Evolutionary conservation across 2,888 invertebrate species (phyloP).

Genomic region (Cactoblastis cactorum): DNA sequence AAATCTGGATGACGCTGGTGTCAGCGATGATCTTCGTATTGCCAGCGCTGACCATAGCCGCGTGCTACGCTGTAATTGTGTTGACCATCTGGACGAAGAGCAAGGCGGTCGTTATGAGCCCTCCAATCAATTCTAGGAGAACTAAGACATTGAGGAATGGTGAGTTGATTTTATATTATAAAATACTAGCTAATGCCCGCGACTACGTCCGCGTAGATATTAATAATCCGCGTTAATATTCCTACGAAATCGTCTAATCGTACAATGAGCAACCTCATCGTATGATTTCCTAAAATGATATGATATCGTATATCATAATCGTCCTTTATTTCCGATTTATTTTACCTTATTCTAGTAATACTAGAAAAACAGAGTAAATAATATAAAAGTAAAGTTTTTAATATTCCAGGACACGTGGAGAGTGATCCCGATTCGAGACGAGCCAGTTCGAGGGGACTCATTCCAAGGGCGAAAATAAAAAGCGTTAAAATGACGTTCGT

Average conservation of each 20-base stretch:
- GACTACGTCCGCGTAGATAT: too few relatives aligned
- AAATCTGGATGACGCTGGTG: constrained; percentile 92
- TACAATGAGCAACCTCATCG: too few relatives aligned
- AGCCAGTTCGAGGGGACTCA: constrained; percentile 94
- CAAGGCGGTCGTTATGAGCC: constrained; percentile 81
- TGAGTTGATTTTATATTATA: constrained; percentile 29
- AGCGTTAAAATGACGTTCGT: constrained; percentile 98
- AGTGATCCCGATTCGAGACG: constrained; percentile 82
- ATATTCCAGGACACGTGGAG: constrained; percentile 63
- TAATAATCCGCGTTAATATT: too few relatives aligned
- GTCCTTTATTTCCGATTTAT: too few relatives aligned
- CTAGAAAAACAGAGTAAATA: not conserved
- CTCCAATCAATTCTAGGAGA: constrained; percentile 66
- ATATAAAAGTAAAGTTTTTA: not conserved
- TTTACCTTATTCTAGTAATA: too few relatives aligned
- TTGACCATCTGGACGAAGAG: constrained; percentile 95
- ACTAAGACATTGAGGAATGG: constrained; percentile 65
- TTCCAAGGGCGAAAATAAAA: constrained; percentile 97
- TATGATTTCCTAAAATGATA: too few relatives aligned
- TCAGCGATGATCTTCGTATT: constrained; percentile 90
- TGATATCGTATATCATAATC: too few relatives aligned
- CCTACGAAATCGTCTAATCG: too few relatives aligned
- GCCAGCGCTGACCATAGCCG: constrained; percentile 92
- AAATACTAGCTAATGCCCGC: too few relatives aligned
- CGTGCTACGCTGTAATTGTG: constrained; percentile 94